Conservation (phyloP, 2,888 invertebrate genomes). For the Agonopterix arenella region DNA sequence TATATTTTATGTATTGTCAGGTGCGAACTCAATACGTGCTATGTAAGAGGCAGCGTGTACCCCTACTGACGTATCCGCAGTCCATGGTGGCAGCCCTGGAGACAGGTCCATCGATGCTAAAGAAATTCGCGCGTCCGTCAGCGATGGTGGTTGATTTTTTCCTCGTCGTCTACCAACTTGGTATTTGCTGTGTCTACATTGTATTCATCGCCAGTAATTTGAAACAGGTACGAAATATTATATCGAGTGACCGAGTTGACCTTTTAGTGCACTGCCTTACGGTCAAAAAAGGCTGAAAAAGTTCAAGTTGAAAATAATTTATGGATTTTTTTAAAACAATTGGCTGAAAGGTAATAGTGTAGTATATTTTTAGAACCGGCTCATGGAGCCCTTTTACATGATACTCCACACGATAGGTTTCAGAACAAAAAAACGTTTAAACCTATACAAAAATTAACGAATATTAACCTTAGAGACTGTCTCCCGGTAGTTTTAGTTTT, state of each 20-base stretch:
- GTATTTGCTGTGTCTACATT: slow-evolving; percentile 97
- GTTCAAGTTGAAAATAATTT: too few species aligned
- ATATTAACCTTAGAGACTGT: too few species aligned
- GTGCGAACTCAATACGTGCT: slow-evolving; percentile 75
- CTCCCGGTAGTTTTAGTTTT: too few species aligned
- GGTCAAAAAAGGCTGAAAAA: too few species aligned
- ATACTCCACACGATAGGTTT: too few species aligned
- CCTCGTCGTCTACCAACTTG: slow-evolving; percentile 90
- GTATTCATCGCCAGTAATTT: slow-evolving; percentile 94
- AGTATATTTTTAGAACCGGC: too few species aligned
- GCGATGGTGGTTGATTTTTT: slow-evolving; percentile 81
- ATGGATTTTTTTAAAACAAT: too few species aligned
- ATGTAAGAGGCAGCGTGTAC: slow-evolving; percentile 79
- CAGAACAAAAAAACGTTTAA: too few species aligned
- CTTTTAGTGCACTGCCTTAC: too few species aligned
- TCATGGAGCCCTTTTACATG: too few species aligned
- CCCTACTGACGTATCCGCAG: slow-evolving; percentile 89
- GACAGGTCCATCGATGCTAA: slow-evolving; percentile 82
- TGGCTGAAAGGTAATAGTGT: too few species aligned
- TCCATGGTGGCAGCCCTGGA: slow-evolving; percentile 88
- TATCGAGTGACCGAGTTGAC: background rate
- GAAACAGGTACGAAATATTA: slow-evolving; percentile 62
- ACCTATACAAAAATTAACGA: too few species aligned
- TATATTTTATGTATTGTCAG: slow-evolving; percentile 18
- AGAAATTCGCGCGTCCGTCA: slow-evolving; percentile 77